These are phyloP conservation scores for Amblyopsis rosae DNA, from an alignment of 2,113 vertebrate species.

Conservation along the genomic window DNA sequence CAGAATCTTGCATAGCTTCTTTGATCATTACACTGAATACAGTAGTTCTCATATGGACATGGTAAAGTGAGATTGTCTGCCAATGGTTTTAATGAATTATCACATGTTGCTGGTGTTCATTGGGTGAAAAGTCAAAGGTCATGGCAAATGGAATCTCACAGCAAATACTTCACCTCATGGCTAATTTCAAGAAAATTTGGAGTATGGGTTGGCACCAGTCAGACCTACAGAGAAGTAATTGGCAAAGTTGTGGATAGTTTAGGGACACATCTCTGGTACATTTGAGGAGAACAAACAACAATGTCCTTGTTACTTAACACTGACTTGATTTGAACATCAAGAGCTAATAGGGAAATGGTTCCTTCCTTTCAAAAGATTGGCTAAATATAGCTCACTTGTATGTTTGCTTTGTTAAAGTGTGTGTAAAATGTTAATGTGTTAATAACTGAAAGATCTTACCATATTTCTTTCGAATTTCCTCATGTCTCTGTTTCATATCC, in stretches of 20 bases:
- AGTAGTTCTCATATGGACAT: neutral
- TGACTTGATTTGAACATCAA: neutral
- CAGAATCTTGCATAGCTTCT: slow-evolving; percentile 9
- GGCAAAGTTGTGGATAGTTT: neutral
- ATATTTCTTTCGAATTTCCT: slow-evolving; percentile 94
- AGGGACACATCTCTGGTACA: neutral
- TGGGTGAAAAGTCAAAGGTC: slow-evolving; percentile 5
- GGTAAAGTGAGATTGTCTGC: neutral
- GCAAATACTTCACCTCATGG: neutral
- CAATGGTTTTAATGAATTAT: neutral
- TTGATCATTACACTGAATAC: slow-evolving; percentile 16
- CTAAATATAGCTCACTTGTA: neutral
- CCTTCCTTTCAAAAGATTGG: neutral
- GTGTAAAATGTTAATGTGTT: neutral
- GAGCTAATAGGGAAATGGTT: neutral
- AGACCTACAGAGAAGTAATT: slow-evolving; percentile 66
- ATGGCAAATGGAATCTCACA: neutral
- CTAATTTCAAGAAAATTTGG: slow-evolving; percentile 69
- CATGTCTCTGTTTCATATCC: slow-evolving; percentile 90
- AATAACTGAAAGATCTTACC: slow-evolving; percentile 72
- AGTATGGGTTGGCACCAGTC: slow-evolving; percentile 70
- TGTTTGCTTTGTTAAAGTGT: neutral
- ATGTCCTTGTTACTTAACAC: neutral
- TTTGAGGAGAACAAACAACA: neutral
- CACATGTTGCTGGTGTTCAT: neutral